Conservation (phyloP, 2,113 vertebrate genomes). For the Agapornis roseicollis region DNA sequence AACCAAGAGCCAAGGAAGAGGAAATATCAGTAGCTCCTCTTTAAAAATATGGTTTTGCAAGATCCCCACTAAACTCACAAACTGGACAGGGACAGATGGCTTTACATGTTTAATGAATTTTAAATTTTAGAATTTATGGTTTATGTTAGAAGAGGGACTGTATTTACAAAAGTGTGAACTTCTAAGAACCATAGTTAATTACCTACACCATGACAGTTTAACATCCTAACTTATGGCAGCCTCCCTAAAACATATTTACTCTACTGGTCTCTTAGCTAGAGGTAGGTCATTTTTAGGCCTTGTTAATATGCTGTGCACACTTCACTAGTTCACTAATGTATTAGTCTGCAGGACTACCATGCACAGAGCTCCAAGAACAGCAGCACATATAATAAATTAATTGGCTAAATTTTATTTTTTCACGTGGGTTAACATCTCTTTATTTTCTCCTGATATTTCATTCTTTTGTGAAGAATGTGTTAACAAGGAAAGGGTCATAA, state of each 20-base stretch:
- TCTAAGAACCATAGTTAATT: conserved; percentile 41
- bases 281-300: conserved; percentile 64
- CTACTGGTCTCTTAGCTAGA: conserved; percentile 59
- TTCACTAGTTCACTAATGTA: conserved; percentile 34
- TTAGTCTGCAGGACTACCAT: conserved; percentile 46
- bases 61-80: not conserved
- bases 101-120: not conserved
- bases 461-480: conserved; percentile 62
- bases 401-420: conserved; percentile 76
- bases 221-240: conserved; percentile 11
- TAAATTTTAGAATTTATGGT: not conserved
- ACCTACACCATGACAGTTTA: conserved; percentile 18
- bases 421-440: conserved; percentile 70
- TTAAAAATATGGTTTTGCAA: not conserved
- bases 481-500: conserved; percentile 65
- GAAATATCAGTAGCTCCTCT: not conserved
- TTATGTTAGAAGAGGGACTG: not conserved
- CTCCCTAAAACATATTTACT: conserved; percentile 48
- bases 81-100: not conserved
- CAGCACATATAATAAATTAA: conserved; percentile 73
- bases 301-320: conserved; percentile 36
- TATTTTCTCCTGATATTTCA: conserved; percentile 59
- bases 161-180: conserved; percentile 35
- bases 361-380: conserved; percentile 73
- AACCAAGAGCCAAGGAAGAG: not conserved